phyloP scores from a whole-genome alignment of 2,113 vertebrate genomes.

The Pogona vitticeps region DNA sequence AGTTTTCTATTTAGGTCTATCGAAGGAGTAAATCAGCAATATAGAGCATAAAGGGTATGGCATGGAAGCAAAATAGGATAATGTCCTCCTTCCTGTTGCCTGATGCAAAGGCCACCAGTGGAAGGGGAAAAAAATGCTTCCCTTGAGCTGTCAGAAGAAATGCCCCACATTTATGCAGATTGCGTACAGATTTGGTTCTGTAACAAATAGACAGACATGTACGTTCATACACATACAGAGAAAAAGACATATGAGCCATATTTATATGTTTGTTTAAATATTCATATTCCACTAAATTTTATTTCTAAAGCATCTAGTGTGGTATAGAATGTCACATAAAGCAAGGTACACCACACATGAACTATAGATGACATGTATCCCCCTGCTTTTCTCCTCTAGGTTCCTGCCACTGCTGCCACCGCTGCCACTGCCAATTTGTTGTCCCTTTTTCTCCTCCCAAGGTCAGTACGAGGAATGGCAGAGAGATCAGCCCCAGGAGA shows the following conservation, averaged over 20 bases:
- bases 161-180: not conserved
- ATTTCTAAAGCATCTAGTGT: not conserved
- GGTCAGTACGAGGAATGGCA: too few relatives aligned
- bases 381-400: too few relatives aligned
- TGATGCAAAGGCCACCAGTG: not conserved
- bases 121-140: not conserved
- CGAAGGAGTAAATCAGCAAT: not conserved
- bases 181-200: not conserved
- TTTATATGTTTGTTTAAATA: not conserved
- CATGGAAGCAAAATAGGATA: not conserved
- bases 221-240: not conserved
- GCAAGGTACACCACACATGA: too few relatives aligned
- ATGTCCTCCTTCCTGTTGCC: not conserved
- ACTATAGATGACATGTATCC: too few relatives aligned
- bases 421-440: too few relatives aligned
- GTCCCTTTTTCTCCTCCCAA: too few relatives aligned
- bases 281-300: not conserved
- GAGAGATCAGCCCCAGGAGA: too few relatives aligned
- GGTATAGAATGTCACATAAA: too few relatives aligned
- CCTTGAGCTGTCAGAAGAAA: not conserved
- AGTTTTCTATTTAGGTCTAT: not conserved
- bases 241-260: not conserved
- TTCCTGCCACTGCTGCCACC: too few relatives aligned
- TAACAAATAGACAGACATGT: too few relatives aligned
- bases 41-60: not conserved